Evolutionary conservation across 2,797 vertebrate genomes (phyloP), one percentile per base, ranked within the genome.

Genomic region (Danio albolineatus): DNA sequence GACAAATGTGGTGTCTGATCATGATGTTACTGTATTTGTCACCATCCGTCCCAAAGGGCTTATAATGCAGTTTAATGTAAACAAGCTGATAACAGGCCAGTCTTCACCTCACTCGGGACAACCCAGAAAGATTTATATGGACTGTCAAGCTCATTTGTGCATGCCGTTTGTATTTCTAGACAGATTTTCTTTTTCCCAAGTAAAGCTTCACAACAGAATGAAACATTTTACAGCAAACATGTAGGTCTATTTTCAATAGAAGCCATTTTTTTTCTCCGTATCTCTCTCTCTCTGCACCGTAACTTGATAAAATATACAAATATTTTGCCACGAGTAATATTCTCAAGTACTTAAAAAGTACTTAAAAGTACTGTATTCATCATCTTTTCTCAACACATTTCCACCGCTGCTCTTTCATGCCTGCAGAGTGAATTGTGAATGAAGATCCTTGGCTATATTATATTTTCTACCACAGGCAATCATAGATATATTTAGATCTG

Each of bases 141-240:
- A 83, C 72, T 74, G 72, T 61, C 88, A 86, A 80, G 84, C 89
- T 86, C 83, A 87, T 89, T 92, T 90, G 87, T 73, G 75, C 86
- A 84, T 54, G 79, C 86, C 86, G 89, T 91, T 85, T 89, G 84
- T 89, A 86, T 57, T 80, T 44, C 51, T 65, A 76, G 65, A 83
- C 9, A 56, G 4, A 36, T 41, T 60, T 28, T n/a, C 10, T 48
- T 73, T 66, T 56, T 36, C 2, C 10, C 16, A 56, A 46, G 14
- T 56, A 36, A 19, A 59, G 10, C 19, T 76, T 76, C 38, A 28
- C 28, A 62, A 14, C 8, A 64, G 38, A 62, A 7, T 0, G 0
- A 21, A 21, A 54, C 16, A 16, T 49, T 73, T 57, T 62, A 51
- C n/a, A 41, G 46, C 62, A 41, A 21, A 59, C 21, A 5, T 36